These are phyloP conservation scores for Nematopogon swammerdamellus DNA, from an alignment of 2,888 invertebrate species.

Conservation along the genomic window DNA sequence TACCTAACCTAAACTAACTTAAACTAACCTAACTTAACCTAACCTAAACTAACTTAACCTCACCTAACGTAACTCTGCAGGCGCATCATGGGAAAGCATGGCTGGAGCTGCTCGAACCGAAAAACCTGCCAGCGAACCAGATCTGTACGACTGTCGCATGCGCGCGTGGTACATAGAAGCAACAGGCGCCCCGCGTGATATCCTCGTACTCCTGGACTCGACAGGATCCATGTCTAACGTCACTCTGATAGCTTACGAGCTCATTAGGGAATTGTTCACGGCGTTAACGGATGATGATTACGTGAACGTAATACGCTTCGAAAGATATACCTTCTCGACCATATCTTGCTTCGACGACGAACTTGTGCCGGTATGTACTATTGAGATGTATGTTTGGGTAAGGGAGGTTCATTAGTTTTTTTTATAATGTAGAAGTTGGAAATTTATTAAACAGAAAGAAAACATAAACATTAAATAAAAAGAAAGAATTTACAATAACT, in stretches of 20 bases:
- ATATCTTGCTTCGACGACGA: conserved; percentile 38
- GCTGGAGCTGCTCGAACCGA: conserved; percentile 22
- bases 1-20: too few species aligned
- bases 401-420: too few species aligned
- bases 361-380: conserved; percentile 34
- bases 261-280: conserved; percentile 35
- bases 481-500: too few species aligned
- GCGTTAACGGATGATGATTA: conserved; percentile 45
- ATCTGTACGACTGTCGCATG: conserved; percentile 40
- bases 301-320: conserved; percentile 40
- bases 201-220: conserved; percentile 38
- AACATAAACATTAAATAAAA: too few species aligned
- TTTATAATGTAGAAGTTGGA: too few species aligned
- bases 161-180: conserved; percentile 47
- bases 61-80: too few species aligned
- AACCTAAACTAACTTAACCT: too few species aligned
- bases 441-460: too few species aligned
- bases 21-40: too few species aligned
- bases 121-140: conserved; percentile 18
- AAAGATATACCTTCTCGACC: conserved; percentile 28
- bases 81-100: conserved; percentile 38
- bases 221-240: conserved; percentile 45
- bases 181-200: conserved; percentile 38
- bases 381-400: too few species aligned
- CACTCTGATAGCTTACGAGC: conserved; percentile 28